Evolutionary conservation across 2,113 vertebrate genomes (phyloP).

Genomic region (Glaucidium brasilianum): DNA sequence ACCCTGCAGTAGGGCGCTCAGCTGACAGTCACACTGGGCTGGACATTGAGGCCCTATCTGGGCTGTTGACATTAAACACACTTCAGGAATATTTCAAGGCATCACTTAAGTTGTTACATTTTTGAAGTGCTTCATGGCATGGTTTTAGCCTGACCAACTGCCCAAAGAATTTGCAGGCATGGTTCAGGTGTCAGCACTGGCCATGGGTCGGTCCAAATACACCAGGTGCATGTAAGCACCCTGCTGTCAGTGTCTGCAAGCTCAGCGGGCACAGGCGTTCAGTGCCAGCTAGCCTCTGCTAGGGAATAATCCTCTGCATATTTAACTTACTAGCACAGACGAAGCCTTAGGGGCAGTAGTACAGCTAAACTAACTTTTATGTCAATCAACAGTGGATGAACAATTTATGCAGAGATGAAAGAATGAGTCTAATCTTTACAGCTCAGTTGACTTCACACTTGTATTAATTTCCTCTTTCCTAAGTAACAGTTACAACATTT

Average conservation of each 20-base stretch:
- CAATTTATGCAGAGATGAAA: not conserved
- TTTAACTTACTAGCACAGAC: not conserved
- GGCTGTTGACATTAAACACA: not conserved
- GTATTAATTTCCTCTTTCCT: not conserved
- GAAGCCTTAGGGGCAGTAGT: not conserved
- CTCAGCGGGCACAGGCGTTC: not conserved
- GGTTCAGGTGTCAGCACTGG: not conserved
- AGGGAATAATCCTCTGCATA: not conserved
- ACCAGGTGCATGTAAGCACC: fast-evolving
- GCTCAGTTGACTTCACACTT: not conserved
- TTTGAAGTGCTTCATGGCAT: not conserved
- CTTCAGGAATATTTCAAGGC: not conserved
- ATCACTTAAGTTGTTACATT: not conserved
- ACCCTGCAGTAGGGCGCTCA: fast-evolving
- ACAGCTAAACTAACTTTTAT: not conserved
- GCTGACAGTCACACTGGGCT: not conserved
- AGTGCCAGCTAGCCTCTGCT: not conserved
- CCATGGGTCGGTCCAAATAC: fast-evolving
- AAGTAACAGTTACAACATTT: not conserved
- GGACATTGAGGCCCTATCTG: fast-evolving
- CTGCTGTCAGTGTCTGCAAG: not conserved
- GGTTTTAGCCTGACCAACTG: not conserved
- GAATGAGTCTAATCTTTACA: not conserved
- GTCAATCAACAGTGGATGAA: not conserved
- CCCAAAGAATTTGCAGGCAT: not conserved